Percentiles rank a stretch among this genome's conserved stretches.
Evolutionary conservation across 2,113 vertebrate species (phyloP).

Genomic region (Blennius ocellaris): DNA sequence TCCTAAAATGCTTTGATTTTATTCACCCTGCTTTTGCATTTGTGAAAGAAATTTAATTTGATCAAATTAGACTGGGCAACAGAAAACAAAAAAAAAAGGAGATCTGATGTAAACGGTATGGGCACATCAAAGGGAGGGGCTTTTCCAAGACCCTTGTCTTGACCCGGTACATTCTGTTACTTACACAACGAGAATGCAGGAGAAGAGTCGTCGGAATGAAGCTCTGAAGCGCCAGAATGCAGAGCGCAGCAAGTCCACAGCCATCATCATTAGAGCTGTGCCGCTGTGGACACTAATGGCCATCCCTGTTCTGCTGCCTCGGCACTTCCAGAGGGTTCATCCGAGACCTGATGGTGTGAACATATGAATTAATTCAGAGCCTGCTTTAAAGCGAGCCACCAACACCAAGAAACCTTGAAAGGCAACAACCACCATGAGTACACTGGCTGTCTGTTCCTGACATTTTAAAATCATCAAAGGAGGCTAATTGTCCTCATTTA

Average conservation of each 20-base stretch:
- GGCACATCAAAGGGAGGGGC: constrained; percentile 19
- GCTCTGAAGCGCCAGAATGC: constrained; percentile 61
- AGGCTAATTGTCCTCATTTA: constrained; percentile 71
- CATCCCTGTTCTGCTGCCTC: constrained; percentile 76
- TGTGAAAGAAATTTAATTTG: not conserved
- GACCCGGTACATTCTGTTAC: constrained; percentile 41
- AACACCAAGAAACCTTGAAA: constrained; percentile 4
- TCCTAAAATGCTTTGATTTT: constrained; percentile 37
- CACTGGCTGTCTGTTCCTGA: constrained; percentile 42
- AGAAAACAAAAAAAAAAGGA: constrained; percentile 3
- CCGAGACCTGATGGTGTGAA: constrained; percentile 65
- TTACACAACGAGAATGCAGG: constrained; percentile 28
- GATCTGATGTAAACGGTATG: constrained; percentile 14
- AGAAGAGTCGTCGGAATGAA: constrained; percentile 38
- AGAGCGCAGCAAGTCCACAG: constrained; percentile 74
- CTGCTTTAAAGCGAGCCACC: constrained; percentile 14
- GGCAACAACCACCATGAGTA: constrained; percentile 2
- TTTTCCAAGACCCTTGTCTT: constrained; percentile 34
- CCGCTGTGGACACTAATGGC: constrained; percentile 73
- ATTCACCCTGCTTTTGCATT: not conserved
- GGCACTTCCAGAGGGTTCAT: constrained; percentile 74
- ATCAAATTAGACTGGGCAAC: not conserved
- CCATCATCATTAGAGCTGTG: constrained; percentile 79
- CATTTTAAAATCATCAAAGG: constrained; percentile 49
- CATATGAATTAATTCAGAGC: constrained; percentile 63